Percentiles rank a stretch among this genome's conserved stretches.
phyloP scores from a whole-genome alignment of 1,140 invertebrate species.

The Frieseomelitta varia region DNA sequence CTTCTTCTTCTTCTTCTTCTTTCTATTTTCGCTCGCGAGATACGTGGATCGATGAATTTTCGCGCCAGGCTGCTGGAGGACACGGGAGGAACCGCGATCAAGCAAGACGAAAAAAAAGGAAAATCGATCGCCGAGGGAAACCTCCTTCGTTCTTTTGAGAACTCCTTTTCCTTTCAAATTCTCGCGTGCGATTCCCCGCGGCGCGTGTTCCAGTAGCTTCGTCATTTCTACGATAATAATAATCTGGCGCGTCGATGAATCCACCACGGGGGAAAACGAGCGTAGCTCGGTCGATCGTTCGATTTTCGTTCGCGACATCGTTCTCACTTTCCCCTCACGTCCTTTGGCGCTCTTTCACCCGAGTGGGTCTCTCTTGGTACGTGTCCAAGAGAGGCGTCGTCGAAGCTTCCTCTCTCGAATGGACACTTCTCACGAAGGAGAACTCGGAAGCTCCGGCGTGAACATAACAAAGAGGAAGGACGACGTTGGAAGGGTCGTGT shows the following conservation, averaged over 20 bases:
- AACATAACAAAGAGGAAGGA: neutral
- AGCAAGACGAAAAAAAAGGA: neutral
- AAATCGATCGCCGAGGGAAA: neutral
- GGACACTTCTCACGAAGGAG: neutral
- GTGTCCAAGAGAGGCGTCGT: neutral
- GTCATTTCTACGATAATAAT: slow-evolving; percentile 8
- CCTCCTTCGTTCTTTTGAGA: neutral
- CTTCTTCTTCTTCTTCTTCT: slow-evolving; percentile 7
- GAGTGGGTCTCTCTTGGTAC: neutral
- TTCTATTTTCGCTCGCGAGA: slow-evolving; percentile 19
- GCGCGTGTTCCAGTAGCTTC: slow-evolving; percentile 5
- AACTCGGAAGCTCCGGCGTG: neutral
- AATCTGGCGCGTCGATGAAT: neutral
- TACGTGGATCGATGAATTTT: slow-evolving; percentile 19
- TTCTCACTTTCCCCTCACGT: neutral
- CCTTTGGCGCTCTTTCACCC: neutral
- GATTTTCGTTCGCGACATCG: neutral
- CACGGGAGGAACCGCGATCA: neutral
- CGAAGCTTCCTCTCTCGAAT: neutral
- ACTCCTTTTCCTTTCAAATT: neutral
- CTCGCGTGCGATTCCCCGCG: slow-evolving; percentile 7
- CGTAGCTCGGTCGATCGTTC: neutral
- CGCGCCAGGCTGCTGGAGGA: neutral
- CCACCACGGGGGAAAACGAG: neutral
- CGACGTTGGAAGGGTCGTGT: neutral